Conservation (phyloP, 2,797 vertebrate genomes). For the Parauchenoglanis punctatus region DNA sequence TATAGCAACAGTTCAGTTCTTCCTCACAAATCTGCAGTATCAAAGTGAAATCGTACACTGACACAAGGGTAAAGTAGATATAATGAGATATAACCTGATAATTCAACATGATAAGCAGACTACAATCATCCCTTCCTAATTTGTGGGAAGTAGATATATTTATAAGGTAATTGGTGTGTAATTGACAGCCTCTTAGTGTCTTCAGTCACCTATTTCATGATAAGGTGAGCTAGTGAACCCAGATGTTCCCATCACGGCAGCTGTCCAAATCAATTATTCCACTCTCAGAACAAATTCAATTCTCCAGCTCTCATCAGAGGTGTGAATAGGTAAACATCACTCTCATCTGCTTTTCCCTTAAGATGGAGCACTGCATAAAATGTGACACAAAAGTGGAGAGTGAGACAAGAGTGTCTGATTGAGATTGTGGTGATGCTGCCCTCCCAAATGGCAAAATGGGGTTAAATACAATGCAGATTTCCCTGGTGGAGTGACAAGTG, state of each 20-base stretch:
- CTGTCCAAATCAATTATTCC: constrained; percentile 75
- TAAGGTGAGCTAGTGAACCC: constrained; percentile 56
- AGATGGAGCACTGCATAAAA: constrained; percentile 53
- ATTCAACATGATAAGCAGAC: background rate
- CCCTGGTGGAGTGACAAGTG: constrained; percentile 51
- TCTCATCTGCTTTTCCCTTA: constrained; percentile 55
- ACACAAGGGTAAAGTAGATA: background rate
- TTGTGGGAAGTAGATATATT: constrained; percentile 29
- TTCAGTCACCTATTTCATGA: constrained; percentile 56
- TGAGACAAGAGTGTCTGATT: constrained; percentile 39
- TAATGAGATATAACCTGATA: background rate
- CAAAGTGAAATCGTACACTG: too few relatives aligned
- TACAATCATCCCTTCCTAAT: background rate
- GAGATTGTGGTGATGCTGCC: constrained; percentile 36
- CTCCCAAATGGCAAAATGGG: constrained; percentile 47
- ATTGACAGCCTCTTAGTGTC: constrained; percentile 35
- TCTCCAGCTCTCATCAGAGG: constrained; percentile 67
- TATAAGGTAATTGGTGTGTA: constrained; percentile 26
- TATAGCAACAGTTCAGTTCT: background rate
- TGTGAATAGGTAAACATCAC: constrained; percentile 74
- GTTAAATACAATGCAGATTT: constrained; percentile 55
- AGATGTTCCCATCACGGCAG: constrained; percentile 69
- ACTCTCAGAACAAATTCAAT: constrained; percentile 65
- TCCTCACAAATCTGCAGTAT: background rate
- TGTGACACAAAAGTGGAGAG: constrained; percentile 28